Percentiles rank a stretch among this genome's conserved stretches.
phyloP scores from a whole-genome alignment of 92 coral and sea anemone species.

The Plumapathes pennacea region DNA sequence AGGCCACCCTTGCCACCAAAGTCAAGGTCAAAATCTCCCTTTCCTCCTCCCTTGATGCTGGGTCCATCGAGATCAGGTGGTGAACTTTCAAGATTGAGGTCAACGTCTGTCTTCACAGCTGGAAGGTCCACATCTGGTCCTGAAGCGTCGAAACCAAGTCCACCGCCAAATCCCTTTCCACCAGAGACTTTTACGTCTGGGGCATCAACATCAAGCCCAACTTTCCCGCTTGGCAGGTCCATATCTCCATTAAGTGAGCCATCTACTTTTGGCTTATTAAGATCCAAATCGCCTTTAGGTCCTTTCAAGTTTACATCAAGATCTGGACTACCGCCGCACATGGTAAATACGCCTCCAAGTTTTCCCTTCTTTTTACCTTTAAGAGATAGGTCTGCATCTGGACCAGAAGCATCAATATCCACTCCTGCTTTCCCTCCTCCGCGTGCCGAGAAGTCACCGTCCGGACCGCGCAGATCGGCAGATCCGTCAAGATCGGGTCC shows the following conservation, averaged over 20 bases:
- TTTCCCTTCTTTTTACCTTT: too few relatives aligned
- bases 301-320: not conserved
- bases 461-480: not conserved
- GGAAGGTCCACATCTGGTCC: not conserved
- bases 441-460: too few relatives aligned
- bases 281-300: not conserved
- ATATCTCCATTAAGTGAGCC: too few relatives aligned
- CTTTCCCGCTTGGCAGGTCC: constrained; percentile 1
- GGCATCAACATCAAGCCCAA: not conserved
- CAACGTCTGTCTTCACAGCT: not conserved
- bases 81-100: not conserved
- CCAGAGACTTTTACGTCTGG: not conserved
- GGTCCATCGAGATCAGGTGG: constrained; percentile 19
- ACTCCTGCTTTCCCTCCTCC: not conserved
- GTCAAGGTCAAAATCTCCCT: too few relatives aligned
- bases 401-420: constrained; percentile 4
- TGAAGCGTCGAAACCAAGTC: not conserved
- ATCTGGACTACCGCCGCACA: too few relatives aligned
- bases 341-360: too few relatives aligned
- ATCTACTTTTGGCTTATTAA: not conserved
- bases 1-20: too few relatives aligned
- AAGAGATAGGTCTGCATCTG: not conserved
- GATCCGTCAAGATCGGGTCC: not conserved
- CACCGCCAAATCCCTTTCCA: not conserved
- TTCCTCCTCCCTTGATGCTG: not conserved